Evolutionary conservation across 2,888 invertebrate species (phyloP).

Genomic region (Loripinus fragilis): DNA sequence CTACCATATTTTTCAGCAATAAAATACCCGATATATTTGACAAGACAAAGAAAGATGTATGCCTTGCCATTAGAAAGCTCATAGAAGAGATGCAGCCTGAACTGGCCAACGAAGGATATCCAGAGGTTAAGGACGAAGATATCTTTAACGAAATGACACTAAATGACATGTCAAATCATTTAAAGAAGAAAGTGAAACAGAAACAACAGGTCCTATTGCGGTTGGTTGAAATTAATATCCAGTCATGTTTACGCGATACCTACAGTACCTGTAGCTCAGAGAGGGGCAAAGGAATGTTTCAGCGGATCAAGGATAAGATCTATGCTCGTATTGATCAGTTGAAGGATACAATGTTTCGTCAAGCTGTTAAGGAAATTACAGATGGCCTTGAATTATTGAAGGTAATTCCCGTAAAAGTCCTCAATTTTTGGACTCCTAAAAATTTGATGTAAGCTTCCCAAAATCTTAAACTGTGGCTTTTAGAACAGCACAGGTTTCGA

Average conservation of each 20-base stretch:
- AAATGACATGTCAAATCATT: background rate
- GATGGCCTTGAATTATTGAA: background rate
- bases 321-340: background rate
- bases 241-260: background rate
- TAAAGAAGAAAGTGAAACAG: background rate
- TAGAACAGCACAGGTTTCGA: too few relatives aligned
- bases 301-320: background rate
- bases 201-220: background rate
- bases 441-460: too few relatives aligned
- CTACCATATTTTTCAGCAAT: background rate
- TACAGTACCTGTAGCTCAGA: background rate
- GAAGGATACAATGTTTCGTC: constrained; percentile 2
- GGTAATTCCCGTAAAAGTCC: too few relatives aligned
- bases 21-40: background rate
- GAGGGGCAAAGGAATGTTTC: background rate
- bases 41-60: background rate
- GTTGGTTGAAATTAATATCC: background rate
- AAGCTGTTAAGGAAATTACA: background rate
- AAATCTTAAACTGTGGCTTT: too few relatives aligned
- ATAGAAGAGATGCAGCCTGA: background rate
- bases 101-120: background rate
- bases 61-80: background rate
- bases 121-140: background rate
- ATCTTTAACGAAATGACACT: background rate
- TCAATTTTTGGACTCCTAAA: too few relatives aligned